Base-by-base conservation (phyloP, 37 sponge, comb jelly and placozoan genomes). In the Ephydatia muelleri region DNA sequence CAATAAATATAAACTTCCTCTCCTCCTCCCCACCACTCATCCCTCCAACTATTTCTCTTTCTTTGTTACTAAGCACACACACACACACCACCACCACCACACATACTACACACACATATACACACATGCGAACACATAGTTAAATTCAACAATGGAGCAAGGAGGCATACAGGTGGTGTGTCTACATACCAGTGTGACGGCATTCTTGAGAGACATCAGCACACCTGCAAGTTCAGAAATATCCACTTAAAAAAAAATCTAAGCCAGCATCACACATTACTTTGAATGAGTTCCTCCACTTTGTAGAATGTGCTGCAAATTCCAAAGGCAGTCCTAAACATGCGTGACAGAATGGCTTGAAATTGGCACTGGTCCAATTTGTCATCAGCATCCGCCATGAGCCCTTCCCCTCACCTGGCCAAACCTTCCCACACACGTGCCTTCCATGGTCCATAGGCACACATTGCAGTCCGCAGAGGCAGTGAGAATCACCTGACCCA, bases 371-470 rank as follows among this genome's bases (percentile, higher is more conserved):
- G 74, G 5, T 73, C 74, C 1, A 21, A 6, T n/a, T 37, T 28
- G 33, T 28, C 36, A 34, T 37, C 16, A 73, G 22, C 43, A 43
- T 6, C 3, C 43, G 6, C 4, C 13, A 21, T 80, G 21, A 80
- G 2, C 13, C 32, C 22, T 37, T 16, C 30, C 67, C 81, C 38
- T 67, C 21, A 33, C 67, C 25, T 31, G 25, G 57, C 99, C 99
- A 91, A 98, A 98, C n/a, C 84, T 94, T 28, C 99, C 99, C 11
- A 98, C 84, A 68, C 72, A 92, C 75, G 94, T 85, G 27, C 99
- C 97, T 29, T 85, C 67, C 9, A 91, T 38, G 26, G 89, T 98
- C 99, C 99, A 98, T 68, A 98, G 74, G 47, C 94, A 39, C 69
- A 89, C 94, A 1, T 91, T 93, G 36, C 90, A 74, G 84, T 96